Conservation (phyloP, 2,888 invertebrate genomes). For the Eudemis profundana region DNA sequence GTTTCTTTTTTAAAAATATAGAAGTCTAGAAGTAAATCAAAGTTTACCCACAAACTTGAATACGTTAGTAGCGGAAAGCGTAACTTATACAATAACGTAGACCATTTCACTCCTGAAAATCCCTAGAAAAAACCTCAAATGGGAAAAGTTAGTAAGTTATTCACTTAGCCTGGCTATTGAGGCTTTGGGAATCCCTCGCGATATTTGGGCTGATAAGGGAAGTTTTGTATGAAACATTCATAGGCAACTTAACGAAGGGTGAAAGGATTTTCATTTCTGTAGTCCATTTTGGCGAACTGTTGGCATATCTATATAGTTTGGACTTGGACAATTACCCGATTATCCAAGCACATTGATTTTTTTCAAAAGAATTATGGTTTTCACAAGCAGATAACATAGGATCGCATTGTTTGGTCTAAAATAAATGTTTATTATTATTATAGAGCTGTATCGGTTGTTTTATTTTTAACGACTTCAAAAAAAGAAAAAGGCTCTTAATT, state of each 20-base stretch:
- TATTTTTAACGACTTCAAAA: no score
- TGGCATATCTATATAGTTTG: no score
- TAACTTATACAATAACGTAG: conserved; percentile 24
- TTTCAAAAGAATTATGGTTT: no score
- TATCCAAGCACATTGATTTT: no score
- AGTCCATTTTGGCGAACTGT: no score
- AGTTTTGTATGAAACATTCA: conserved; percentile 32
- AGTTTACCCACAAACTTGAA: not conserved
- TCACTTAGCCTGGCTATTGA: conserved; percentile 27
- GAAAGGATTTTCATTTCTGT: not conserved
- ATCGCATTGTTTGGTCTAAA: no score
- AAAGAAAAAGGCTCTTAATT: no score
- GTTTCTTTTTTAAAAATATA: no score
- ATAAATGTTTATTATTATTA: no score
- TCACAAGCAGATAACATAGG: no score
- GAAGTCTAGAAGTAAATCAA: not conserved
- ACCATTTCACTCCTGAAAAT: conserved; percentile 27
- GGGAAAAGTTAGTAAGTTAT: conserved; percentile 39
- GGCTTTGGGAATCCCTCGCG: conserved; percentile 21
- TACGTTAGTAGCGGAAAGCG: not conserved
- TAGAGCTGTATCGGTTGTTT: no score
- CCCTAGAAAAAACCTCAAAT: conserved; percentile 34
- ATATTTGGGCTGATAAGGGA: conserved; percentile 17
- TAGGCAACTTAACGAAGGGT: conserved; percentile 3
- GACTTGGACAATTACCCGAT: no score